Conservation (phyloP, 2,113 vertebrate genomes). For the Daubentonia madagascariensis region DNA sequence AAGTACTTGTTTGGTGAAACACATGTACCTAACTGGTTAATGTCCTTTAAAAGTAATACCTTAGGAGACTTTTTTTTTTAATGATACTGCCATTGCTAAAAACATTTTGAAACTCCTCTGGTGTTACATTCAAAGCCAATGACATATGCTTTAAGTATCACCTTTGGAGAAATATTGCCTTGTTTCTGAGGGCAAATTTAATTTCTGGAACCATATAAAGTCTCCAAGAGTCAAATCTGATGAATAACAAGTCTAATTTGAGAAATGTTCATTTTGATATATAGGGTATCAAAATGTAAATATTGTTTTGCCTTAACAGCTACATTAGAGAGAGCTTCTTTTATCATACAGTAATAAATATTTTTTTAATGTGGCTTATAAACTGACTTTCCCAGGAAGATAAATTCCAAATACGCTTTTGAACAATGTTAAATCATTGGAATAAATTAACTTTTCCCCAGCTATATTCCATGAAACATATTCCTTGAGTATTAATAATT, state of each 20-base stretch:
- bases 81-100: background rate
- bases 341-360: background rate
- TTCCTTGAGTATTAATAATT: background rate
- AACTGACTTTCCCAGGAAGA: background rate
- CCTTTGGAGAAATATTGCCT: no score
- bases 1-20: background rate
- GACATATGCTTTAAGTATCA: no score
- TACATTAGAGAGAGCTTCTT: background rate
- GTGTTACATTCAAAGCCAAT: background rate
- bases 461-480: background rate
- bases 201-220: background rate
- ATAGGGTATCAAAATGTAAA: background rate
- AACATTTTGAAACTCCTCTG: background rate
- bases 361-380: background rate
- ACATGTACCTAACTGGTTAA: background rate
- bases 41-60: background rate
- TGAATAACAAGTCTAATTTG: background rate
- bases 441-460: background rate
- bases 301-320: background rate
- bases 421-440: background rate
- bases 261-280: background rate
- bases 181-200: background rate
- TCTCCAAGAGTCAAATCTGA: background rate
- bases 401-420: background rate
- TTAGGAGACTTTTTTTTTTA: background rate